Percentiles rank a stretch among this genome's conserved stretches.
These are phyloP conservation scores for Drosophila sulfurigaster DNA, from an alignment of 1,140 invertebrate species.

Conservation along the genomic window DNA sequence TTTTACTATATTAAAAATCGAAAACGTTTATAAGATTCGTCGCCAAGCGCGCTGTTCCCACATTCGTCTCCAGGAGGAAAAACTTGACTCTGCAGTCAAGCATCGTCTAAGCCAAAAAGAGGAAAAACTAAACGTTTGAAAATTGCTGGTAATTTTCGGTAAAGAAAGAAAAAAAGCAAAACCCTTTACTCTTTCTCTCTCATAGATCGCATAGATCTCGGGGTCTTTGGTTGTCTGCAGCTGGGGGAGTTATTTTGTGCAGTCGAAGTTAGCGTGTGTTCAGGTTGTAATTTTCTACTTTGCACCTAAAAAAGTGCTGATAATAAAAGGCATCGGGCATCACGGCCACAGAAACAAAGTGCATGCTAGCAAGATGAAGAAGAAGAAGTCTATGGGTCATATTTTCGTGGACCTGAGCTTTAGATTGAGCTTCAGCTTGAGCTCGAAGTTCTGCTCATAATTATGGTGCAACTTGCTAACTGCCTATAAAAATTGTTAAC, in stretches of 20 bases:
- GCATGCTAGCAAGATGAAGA: too few species aligned
- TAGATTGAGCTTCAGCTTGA: constrained; percentile 8
- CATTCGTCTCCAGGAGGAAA: not conserved
- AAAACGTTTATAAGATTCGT: too few species aligned
- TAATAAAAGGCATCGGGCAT: constrained; percentile 26
- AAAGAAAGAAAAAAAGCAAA: not conserved
- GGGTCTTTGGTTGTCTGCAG: not conserved
- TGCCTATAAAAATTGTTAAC: constrained; percentile 56
- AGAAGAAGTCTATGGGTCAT: constrained; percentile 19
- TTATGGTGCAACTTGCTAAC: constrained; percentile 57
- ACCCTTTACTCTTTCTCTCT: constrained; percentile 8
- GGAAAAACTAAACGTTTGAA: constrained; percentile 34
- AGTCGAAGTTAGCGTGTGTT: constrained; percentile 59
- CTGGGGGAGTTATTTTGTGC: constrained; percentile 44
- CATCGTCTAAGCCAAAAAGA: not conserved
- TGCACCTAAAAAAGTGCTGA: constrained; percentile 69
- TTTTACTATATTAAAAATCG: too few species aligned
- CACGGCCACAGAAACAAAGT: not conserved
- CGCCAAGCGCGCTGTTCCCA: too few species aligned
- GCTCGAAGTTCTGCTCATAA: constrained; percentile 31
- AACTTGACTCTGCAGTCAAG: not conserved
- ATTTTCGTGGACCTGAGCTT: not conserved
- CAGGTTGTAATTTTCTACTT: constrained; percentile 82
- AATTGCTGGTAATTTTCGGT: constrained; percentile 72
- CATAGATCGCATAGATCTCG: not conserved